Conservation (phyloP, 2,113 vertebrate species). For the Atherinomorus stipes region DNA sequence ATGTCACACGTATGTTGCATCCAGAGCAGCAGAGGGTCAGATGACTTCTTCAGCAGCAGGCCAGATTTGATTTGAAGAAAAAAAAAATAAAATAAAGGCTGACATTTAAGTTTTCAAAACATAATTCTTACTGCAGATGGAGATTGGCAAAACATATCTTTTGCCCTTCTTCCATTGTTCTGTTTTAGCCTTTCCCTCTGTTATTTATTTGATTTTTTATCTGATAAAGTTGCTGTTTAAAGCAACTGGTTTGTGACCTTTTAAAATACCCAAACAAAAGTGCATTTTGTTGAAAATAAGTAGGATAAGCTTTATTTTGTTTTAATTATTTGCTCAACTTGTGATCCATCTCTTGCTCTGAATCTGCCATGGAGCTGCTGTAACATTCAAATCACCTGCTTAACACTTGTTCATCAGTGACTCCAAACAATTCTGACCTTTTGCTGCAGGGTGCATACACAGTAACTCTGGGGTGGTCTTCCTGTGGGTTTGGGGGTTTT, state of each 20-base stretch:
- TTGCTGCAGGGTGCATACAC: neutral
- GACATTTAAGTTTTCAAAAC: slow-evolving; percentile 35
- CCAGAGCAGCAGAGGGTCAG: neutral
- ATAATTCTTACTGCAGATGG: slow-evolving; percentile 18
- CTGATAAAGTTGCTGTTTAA: slow-evolving; percentile 1
- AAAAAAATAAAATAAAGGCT: neutral
- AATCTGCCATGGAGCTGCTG: too few relatives aligned
- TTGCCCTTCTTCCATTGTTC: neutral
- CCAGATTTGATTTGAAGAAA: neutral
- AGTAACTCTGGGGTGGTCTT: neutral
- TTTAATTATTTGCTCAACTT: too few relatives aligned
- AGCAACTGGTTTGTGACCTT: neutral
- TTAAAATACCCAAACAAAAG: slow-evolving; percentile 8
- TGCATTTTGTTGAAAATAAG: neutral
- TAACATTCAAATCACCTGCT: neutral
- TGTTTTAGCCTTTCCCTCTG: slow-evolving; percentile 1
- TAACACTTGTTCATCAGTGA: neutral
- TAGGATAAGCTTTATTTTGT: neutral
- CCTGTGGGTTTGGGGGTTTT: neutral
- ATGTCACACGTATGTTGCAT: neutral
- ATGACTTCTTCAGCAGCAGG: slow-evolving; percentile 7
- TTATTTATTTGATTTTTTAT: slow-evolving; percentile 4
- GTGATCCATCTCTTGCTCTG: neutral
- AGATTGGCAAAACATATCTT: slow-evolving; percentile 18
- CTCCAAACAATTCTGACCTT: neutral